These are phyloP conservation scores for Drosophila pachea DNA, from an alignment of 1,140 invertebrate genomes.

Conservation along the genomic window DNA sequence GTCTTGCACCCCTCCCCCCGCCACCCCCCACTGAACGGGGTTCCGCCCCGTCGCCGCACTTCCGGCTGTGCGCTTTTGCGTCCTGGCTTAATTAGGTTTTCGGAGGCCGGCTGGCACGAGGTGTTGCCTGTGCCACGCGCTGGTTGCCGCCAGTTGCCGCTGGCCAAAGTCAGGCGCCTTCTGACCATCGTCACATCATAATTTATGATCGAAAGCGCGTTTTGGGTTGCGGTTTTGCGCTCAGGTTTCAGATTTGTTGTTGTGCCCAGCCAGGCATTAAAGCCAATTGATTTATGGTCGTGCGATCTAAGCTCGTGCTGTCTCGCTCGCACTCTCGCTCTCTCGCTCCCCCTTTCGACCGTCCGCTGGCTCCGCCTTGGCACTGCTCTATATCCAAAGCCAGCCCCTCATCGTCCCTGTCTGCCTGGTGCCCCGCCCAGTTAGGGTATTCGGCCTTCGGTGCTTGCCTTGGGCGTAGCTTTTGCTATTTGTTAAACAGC, in stretches of 20 bases:
- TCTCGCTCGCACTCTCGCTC: background rate
- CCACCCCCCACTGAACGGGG: background rate
- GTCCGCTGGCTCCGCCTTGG: too few species aligned
- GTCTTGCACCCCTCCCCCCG: background rate
- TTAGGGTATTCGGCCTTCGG: background rate
- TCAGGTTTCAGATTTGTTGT: conserved; percentile 45
- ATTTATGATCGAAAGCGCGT: conserved; percentile 75
- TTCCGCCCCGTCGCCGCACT: conserved; percentile 12
- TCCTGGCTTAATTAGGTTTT: conserved; percentile 73
- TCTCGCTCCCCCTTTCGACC: conserved; percentile 2
- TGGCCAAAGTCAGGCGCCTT: conserved; percentile 5
- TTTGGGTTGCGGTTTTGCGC: conserved; percentile 51
- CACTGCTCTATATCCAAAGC: too few species aligned
- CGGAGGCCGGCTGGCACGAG: conserved; percentile 44
- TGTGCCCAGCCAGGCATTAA: conserved; percentile 55
- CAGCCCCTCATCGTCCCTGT: too few species aligned
- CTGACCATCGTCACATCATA: conserved; percentile 42
- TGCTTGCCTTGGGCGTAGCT: background rate
- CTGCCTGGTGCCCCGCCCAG: too few species aligned
- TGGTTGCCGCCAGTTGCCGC: conserved; percentile 5
- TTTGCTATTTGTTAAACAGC: background rate
- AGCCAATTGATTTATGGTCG: conserved; percentile 69
- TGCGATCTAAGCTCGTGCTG: conserved; percentile 14
- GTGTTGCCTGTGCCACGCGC: conserved; percentile 12
- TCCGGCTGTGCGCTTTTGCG: conserved; percentile 22